Evolutionary conservation across 2,888 invertebrate species (phyloP), one percentile per base, ranked within the genome.

Genomic region (Cryptocephalus primarius): DNA sequence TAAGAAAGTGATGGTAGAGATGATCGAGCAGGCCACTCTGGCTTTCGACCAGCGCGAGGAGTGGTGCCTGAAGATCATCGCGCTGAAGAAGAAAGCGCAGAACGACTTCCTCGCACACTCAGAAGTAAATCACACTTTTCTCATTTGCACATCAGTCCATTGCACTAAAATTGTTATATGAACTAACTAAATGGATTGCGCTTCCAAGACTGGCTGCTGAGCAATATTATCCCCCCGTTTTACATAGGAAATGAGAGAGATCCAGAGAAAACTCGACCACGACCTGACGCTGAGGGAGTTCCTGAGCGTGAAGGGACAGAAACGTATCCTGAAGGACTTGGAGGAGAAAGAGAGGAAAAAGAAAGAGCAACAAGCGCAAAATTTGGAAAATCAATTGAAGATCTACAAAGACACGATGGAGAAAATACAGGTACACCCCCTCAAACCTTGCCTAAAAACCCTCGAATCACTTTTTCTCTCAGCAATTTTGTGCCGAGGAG

Each of bases 31-130:
- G 58, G 88, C 92, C 0, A 92, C 89, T 14, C 73, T 84, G 38
- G 88, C 92, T 1, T 94, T 90, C 62, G 91, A 92, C 69, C 88
- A 90, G 68, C 75, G 92, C 50, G 91, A 85, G 65, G 85, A 86
- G 63, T 79, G 85, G 70, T 81, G 85, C 62, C 76, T 82, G 47
- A 92, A 91, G 68, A 76, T 92, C 39, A 80, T 85, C 51, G 82
- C 83, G 0, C 72, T 93, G 33, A 85, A 86, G 60, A 88, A 88
- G 55, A 80, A 85, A 52, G 83, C 82, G 43, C 83, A 86, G 61
- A 78, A 82, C 38, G 87, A 89, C 57, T 76, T 81, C 47, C 72
- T 79, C 58, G 66, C 76, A 8, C 83, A 83, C 60, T 76, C 82
- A 8, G 79, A 82, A 65, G 85, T 56, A 51, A 48, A 42, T 34